Percentiles rank a stretch among this genome's conserved stretches.
Conservation (phyloP, 2,113 vertebrate genomes). For the Cololabis saira region DNA sequence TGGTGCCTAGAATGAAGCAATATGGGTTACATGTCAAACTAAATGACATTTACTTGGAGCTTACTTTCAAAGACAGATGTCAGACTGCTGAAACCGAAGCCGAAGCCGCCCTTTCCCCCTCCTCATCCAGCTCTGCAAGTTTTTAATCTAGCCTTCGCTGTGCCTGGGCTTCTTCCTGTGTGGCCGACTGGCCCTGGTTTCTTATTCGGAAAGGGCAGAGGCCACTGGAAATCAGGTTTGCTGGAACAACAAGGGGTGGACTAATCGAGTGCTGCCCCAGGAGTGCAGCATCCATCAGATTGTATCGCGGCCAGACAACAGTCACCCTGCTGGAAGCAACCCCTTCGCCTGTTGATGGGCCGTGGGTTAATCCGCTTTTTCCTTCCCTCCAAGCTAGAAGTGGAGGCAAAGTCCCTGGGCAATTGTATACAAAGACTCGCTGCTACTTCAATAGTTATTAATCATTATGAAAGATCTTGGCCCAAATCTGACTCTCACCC, state of each 20-base stretch:
- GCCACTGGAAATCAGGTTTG: not conserved
- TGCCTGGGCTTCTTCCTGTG: not conserved
- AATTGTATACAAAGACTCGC: not conserved
- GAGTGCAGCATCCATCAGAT: conserved; percentile 17
- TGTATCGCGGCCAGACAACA: conserved; percentile 5
- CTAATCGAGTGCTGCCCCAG: conserved; percentile 8
- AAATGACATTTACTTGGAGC: not conserved
- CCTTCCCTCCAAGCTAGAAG: not conserved
- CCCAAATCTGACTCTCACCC: not conserved
- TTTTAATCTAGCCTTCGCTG: not conserved
- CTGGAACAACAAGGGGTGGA: conserved; percentile 9
- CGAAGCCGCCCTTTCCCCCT: not conserved
- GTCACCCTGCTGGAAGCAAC: not conserved
- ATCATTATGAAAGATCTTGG: not conserved
- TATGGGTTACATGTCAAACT: not conserved
- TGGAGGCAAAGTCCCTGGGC: not conserved
- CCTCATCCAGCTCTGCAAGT: not conserved
- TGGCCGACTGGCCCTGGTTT: not conserved
- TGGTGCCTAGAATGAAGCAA: too few species aligned
- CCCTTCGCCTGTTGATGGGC: not conserved
- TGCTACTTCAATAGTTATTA: not conserved
- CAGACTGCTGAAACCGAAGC: too few species aligned
- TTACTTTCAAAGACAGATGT: not conserved
- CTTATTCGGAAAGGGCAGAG: not conserved
- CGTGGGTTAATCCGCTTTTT: not conserved